Evolutionary conservation across 2,113 vertebrate species (phyloP), one percentile per base, ranked within the genome.

Genomic region (Pluvianellus socialis): DNA sequence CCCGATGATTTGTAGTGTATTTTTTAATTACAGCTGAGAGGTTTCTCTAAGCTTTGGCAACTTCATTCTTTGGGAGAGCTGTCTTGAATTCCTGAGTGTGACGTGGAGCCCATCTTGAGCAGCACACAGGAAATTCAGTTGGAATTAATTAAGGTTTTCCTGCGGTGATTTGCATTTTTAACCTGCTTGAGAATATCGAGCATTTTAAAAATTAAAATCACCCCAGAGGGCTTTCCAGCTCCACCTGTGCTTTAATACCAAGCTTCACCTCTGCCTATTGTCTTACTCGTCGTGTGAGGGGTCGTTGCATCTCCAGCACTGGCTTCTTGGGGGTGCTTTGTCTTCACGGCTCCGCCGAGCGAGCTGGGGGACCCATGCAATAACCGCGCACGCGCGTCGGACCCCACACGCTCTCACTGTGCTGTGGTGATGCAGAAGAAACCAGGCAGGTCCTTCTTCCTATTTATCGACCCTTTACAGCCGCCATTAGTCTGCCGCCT

Each of bases 361-460:
- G 30, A 53, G 63, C 47, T 2, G 23, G 33, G 84, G 33, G 8
- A 14, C 33, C 38, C 2, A n/a, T 85, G 75, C 53, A 30, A 47
- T 53, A 55, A 35, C 76, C 35, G 2, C n/a, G 14, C 70, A 9
- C 63, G 0, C 4, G 3, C 4, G 2, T 59, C 70, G 10, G 1
- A 55, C 28, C 62, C 82, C 86, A 35, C 5, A 30, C 10, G 3
- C 58, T 67, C 40, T 6, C 45, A 3, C 86, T 5, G 6, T 4
- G 1, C 47, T 22, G 44, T 9, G 12, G 47, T 10, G 6, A 19
- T 3, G 24, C 44, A 18, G 83, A 33, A 59, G 65, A 28, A 59
- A 22, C 58, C 50, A 13, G 23, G 38, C 1, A 7, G 47, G 38
- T 62, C 33, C 58, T 38, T 40, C 8, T 14, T 30, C 19, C 6